Percentiles rank a stretch among this genome's conserved stretches.
phyloP scores from a whole-genome alignment of 1,140 invertebrate genomes.

The Dolichoris vasculosae region DNA sequence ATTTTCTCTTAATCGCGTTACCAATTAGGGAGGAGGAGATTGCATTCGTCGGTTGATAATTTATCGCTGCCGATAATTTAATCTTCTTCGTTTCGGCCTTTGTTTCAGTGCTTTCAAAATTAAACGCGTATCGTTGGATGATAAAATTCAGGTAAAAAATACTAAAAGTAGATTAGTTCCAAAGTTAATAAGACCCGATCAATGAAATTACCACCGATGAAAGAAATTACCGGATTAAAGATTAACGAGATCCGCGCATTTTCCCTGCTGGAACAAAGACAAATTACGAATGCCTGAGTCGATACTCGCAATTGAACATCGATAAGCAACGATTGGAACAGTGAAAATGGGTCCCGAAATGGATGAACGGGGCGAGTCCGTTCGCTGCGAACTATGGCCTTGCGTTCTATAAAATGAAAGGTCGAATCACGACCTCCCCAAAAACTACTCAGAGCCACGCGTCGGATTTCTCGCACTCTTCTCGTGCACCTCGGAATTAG shows the following conservation, averaged over 20 bases:
- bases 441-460: neutral
- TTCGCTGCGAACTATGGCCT: neutral
- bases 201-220: too few relatives aligned
- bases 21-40: neutral
- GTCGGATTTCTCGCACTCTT: neutral
- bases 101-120: neutral
- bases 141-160: neutral
- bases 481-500: neutral
- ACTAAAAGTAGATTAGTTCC: neutral
- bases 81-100: neutral
- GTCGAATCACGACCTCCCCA: neutral
- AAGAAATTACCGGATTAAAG: too few relatives aligned
- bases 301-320: too few relatives aligned
- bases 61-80: neutral
- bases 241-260: too few relatives aligned
- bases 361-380: neutral
- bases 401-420: neutral
- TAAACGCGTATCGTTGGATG: neutral
- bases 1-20: neutral
- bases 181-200: neutral
- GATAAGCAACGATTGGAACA: neutral
- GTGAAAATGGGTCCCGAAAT: neutral
- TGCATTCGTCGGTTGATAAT: neutral
- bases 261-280: too few relatives aligned
- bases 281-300: too few relatives aligned